Evolutionary conservation across 2,797 vertebrate genomes (phyloP).

Genomic region (Thripadectes ignobilis): DNA sequence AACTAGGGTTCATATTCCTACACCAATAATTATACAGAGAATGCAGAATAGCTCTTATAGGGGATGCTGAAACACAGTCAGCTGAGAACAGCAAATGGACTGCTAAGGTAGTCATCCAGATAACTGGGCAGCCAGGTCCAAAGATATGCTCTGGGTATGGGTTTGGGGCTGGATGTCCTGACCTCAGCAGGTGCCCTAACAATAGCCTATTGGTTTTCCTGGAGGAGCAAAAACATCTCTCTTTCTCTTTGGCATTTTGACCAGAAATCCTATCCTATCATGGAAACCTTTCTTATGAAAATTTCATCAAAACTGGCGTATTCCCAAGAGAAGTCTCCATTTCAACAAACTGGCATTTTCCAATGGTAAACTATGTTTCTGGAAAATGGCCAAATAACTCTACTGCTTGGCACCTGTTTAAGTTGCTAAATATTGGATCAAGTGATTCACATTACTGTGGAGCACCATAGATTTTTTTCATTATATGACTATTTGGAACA

Average conservation of each 20-base stretch:
- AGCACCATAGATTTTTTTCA: not conserved
- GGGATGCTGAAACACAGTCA: not conserved
- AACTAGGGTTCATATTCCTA: not conserved
- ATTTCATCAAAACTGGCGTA: constrained; percentile 20
- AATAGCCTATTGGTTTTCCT: not conserved
- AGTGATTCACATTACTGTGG: not conserved
- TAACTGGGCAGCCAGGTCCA: not conserved
- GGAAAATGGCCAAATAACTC: constrained; percentile 21
- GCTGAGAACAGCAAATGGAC: not conserved
- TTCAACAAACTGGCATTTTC: constrained; percentile 25
- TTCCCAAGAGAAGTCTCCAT: constrained; percentile 10
- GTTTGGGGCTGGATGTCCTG: not conserved
- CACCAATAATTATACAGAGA: not conserved
- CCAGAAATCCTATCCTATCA: constrained; percentile 23
- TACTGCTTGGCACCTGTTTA: constrained; percentile 18
- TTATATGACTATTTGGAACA: not conserved
- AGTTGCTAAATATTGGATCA: constrained; percentile 42
- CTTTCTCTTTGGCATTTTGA: not conserved
- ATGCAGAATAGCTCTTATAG: not conserved
- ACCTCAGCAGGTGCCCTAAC: not conserved
- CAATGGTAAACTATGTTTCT: constrained; percentile 7
- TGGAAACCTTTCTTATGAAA: constrained; percentile 22
- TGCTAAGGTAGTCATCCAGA: not conserved
- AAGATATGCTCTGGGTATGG: not conserved
- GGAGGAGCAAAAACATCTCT: not conserved